Evolutionary conservation across 2,113 vertebrate genomes (phyloP), one percentile per base, ranked within the genome.

Genomic region (Tichodroma muraria): DNA sequence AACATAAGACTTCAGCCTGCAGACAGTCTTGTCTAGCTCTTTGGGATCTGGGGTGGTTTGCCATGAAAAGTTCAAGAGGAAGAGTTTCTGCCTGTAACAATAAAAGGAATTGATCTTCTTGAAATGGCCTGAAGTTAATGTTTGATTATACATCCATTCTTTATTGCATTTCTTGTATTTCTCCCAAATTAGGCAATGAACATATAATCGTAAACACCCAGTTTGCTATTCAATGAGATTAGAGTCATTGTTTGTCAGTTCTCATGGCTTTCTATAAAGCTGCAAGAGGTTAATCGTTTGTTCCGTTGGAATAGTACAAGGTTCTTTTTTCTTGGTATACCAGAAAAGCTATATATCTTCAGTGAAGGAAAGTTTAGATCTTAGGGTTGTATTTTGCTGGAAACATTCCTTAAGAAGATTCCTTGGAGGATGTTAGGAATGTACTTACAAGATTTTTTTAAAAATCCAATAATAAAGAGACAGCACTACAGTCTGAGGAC

Each of bases 401-500:
- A 87, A 93, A 79, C 25, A 37, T 80, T 87, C 42, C 50, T 89
- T 87, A 76, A 81, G 45, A 81, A 72, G 52, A 53, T 90, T 94
- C 35, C 76, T 63, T 75, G 38, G 47, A 92, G 42, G 16, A 25
- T 82, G 28, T 85, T 88, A 69, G 66, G 65, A 82, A 65, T 52
- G 60, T 57, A 50, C 47, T 57, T 87, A 27, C 75, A 56, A 88
- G 80, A 66, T 73, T 96, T 89, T n/a, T 94, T 71, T 44, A 83
- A 73, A 64, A 68, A 64, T 78, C 88, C 82, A 81, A 33, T 95
- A 78, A 80, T 88, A 93, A 89, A 90, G 59, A 73, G 75, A 80
- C 47, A 77, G 80, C 90, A 83, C 80, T 95, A 66, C 47, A 88
- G 85, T 86, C 86, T 81, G 84, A 90, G 83, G 56, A 81, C 89